Base-by-base conservation (phyloP, 2,888 invertebrate species). In the Orgyia antiqua region DNA sequence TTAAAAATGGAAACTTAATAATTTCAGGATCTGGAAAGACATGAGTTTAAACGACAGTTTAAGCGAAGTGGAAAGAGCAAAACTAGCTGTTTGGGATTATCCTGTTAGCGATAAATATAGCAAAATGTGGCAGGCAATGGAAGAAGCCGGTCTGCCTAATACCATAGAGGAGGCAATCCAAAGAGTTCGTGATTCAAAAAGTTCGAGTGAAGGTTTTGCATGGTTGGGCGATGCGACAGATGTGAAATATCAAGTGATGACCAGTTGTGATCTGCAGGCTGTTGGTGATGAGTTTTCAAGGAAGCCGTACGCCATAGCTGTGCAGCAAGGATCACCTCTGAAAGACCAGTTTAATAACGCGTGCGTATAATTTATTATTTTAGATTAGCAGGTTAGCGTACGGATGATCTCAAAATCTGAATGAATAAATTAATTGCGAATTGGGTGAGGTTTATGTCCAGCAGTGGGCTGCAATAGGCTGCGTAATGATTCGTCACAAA, bases 121-220 rank as follows among this genome's bases (percentile, higher is more conserved):
- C 21, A 99, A 98, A 79, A 97, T 99, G 93, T 98, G 98, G 95
- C 95, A 97, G 68, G 95, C 96, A 0, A 99, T 98, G 96, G 89
- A 91, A 57, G 90, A 90, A 36, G 94, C 97, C 0, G 91, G 90
- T 0, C 88, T 98, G 7, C 98, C 98, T 0, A 87, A 89, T 15
- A 89, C 90, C 2, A 88, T 94, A 21, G 92, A 93, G 0, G 94
- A 94, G 45, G 98, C 97, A 0, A 79, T 98, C 0, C 86, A 88
- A 5, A 88, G 61, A 86, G 92, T 46, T 79, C 89, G 42, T 87
- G 91, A 60, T 89, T 91, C 78, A 1, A 82, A 82, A 56, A 89
- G 91, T 13, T 92, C 92, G 0, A 93, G 91, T 38, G 94, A 91
- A 66, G 65, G 46, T 2, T 98, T 97, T 70, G 98, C 97, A 0